A percentile compares a stretch with the other conserved stretches of the same genome.
These are phyloP conservation scores for Notoglanidium macrostoma DNA, from an alignment of 2,797 vertebrate species.

Conservation along the genomic window DNA sequence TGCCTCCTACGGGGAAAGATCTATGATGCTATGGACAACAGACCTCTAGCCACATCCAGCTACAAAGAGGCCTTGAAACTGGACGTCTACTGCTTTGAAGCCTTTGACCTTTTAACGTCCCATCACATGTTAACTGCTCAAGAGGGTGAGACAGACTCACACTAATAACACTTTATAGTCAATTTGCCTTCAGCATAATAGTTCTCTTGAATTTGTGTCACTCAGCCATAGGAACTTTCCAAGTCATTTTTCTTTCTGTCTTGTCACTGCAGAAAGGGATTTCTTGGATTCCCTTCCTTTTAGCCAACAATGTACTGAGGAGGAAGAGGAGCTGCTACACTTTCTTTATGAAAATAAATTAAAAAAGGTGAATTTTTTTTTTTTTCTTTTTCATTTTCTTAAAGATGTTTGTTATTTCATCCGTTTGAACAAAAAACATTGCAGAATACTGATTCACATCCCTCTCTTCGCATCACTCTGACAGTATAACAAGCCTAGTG, in stretches of 20 bases:
- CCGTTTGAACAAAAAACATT: not conserved
- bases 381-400: not conserved
- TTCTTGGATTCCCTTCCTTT: conserved; percentile 76
- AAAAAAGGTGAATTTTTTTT: conserved; percentile 85
- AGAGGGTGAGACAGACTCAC: conserved; percentile 81
- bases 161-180: not conserved
- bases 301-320: conserved; percentile 90
- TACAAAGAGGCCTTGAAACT: conserved; percentile 99
- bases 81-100: conserved; percentile 98
- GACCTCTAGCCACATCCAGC: conserved; percentile 91
- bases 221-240: not conserved
- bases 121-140: conserved; percentile 98
- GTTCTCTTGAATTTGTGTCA: not conserved
- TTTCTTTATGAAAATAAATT: conserved; percentile 98
- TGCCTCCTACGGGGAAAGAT: conserved; percentile 96
- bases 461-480: conserved; percentile 31
- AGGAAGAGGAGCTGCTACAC: conserved; percentile 90
- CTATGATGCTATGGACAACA: conserved; percentile 96
- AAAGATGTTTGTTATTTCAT: not conserved
- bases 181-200: not conserved
- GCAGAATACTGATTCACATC: conserved; percentile 37
- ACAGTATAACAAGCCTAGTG: conserved; percentile 92
- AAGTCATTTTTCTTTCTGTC: not conserved
- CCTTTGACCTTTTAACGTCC: conserved; percentile 96
- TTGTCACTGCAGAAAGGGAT: conserved; percentile 72